Percentiles rank a stretch among this genome's conserved stretches.
phyloP scores from a whole-genome alignment of 2,113 vertebrate species.

The Tachycineta bicolor region DNA sequence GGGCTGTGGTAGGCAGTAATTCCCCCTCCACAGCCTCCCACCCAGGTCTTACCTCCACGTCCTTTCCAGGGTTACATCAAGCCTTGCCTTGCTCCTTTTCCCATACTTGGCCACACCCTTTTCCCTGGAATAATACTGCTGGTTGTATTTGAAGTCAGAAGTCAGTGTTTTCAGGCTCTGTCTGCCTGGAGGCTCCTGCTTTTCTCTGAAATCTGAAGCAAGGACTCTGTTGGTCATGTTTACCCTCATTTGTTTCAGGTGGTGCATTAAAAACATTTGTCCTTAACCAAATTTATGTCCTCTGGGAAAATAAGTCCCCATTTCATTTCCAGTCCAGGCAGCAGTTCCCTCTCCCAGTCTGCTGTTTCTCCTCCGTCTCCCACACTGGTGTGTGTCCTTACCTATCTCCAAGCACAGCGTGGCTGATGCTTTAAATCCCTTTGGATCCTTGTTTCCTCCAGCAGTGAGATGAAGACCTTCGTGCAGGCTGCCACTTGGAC shows the following conservation, averaged over 20 bases:
- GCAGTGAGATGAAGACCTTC: background rate
- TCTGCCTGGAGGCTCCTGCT: background rate
- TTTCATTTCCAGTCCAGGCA: background rate
- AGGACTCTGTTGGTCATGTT: background rate
- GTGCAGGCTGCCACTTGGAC: background rate
- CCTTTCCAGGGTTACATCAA: background rate
- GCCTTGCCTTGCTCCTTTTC: background rate
- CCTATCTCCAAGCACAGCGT: background rate
- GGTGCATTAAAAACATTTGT: background rate
- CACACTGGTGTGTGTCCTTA: background rate
- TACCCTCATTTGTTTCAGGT: background rate
- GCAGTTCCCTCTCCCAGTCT: background rate
- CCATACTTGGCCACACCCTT: background rate
- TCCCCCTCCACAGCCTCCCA: rapidly evolving
- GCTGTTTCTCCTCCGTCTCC: background rate
- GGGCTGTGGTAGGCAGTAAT: background rate
- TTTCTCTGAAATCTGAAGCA: background rate
- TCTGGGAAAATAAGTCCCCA: background rate
- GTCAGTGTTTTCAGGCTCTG: background rate
- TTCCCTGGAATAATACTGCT: background rate
- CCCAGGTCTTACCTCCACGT: background rate
- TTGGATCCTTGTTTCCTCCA: background rate
- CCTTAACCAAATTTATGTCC: background rate
- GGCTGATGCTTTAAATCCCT: background rate
- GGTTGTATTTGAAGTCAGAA: background rate